Evolutionary conservation across 92 coral and sea anemone genomes (phyloP), one percentile per base, ranked within the genome.

Genomic region (Siderastrea siderea): DNA sequence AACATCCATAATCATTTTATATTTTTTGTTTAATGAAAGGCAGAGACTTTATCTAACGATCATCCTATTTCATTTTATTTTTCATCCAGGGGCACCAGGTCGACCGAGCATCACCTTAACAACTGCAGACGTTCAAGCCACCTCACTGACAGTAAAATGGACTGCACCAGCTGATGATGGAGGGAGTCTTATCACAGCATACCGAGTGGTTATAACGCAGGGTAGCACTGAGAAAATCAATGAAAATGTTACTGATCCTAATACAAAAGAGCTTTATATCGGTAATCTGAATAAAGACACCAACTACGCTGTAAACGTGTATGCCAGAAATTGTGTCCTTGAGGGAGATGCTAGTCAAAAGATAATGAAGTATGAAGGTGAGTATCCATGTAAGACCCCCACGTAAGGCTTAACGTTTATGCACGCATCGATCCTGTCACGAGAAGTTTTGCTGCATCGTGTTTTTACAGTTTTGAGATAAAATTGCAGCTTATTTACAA

Each of bases 151-250:
- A 47, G 75, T 85, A 2, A 19, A 44, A 64, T 85, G 89, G 89
- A 63, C 63, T 47, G 15, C 83, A n/a, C 89, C 89, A n/a, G 15
- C 45, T 51, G 65, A 85, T 46, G 83, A 85, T 51, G 89, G 89
- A 19, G 83, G 89, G 17, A 75, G 81, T 76, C 83, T 53, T 7
- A 75, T 85, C 75, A 85, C 62, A 54, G 89, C 60, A 17, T 85
- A 75, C 74, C 50, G 63, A 26, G 58, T 85, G 78, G 61, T 44
- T 15, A 65, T 85, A 55, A 53, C 14, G 8, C 68, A 74, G 6
- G 19, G 17, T 44, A 8, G 50, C 17, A 15, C 19, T 47, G 69
- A 52, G 59, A 57, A 7, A 43, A 45, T 2, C 3, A 43, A 44
- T 16, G n/a, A 0, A 2, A 66, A 62, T 51, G 14, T 17, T 7